Evolutionary conservation across 2,113 vertebrate species (phyloP).

Genomic region (Pagrus major): DNA sequence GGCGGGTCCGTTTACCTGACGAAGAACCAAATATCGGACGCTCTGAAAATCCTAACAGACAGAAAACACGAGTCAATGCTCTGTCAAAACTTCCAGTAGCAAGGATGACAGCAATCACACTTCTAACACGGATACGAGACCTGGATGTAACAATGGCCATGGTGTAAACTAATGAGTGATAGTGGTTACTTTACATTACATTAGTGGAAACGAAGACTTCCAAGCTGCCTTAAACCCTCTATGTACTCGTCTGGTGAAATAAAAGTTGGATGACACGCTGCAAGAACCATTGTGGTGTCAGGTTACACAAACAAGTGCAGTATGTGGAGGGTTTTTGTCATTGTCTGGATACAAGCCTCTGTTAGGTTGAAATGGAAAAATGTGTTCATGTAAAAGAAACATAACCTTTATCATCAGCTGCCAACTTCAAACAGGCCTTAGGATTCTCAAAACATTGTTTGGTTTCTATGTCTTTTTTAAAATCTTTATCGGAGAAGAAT

Average conservation of each 20-base stretch:
- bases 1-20: conserved; percentile 63
- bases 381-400: conserved; percentile 66
- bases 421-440: conserved; percentile 85
- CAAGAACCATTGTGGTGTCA: conserved; percentile 30
- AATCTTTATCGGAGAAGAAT: conserved; percentile 55
- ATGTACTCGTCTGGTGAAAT: conserved; percentile 81
- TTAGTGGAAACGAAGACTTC: conserved; percentile 71
- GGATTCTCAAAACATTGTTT: conserved; percentile 73
- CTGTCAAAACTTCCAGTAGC: conserved; percentile 72
- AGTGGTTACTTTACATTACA: conserved; percentile 57
- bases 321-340: conserved; percentile 85
- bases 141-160: conserved; percentile 56
- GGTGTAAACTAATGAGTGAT: conserved; percentile 61
- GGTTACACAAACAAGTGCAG: conserved; percentile 34
- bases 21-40: conserved; percentile 74
- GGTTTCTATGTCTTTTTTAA: conserved; percentile 67
- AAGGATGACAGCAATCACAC: conserved; percentile 63
- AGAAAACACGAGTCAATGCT: conserved; percentile 62
- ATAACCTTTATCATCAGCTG: conserved; percentile 79
- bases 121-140: conserved; percentile 62
- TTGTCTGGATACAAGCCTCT: conserved; percentile 77
- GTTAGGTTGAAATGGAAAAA: conserved; percentile 48
- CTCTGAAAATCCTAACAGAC: conserved; percentile 64
- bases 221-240: conserved; percentile 98
- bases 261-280: conserved; percentile 31